Base-by-base conservation (phyloP, 2,888 invertebrate species). In the Oscheius sp. region DNA sequence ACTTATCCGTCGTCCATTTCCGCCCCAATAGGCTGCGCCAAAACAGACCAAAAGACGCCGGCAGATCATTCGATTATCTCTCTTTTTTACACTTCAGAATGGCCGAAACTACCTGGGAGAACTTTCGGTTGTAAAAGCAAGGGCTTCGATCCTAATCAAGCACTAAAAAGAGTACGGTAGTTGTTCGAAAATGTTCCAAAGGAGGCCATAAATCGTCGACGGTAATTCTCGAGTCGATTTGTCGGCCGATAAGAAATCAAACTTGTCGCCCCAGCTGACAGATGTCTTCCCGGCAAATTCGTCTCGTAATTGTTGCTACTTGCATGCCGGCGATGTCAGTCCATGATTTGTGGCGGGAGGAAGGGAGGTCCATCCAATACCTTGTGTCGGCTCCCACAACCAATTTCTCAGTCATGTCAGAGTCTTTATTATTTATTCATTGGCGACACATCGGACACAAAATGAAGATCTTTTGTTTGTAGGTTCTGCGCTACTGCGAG, bases 401-500 rank as follows among this genome's bases (percentile, higher is more conserved):
- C 61, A 61, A 61, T 61, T 61, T 45, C 61, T 61, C 45, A 61
- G 61, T 45, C 61, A 42, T 61, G 61, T 61, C 42, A 42, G n/a
- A 42, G 10, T n/a, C 42, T 27, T 25, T 12, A 27, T 61, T 17
- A 45, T 61, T 61, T 39, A 61, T 61, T 61, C 61, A 61, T 61
- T 42, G 61, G 20, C 33, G 45, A 17, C 6, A 45, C 61, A 61
- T 45, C 45, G 27, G 23, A 2, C 23, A 34, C 33, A 34, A 31
- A 55, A 34, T 34, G n/a, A 48, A 48, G 20, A 53, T 0, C 3
- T 1, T 31, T 25, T 29, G 45, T 70, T 90, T 1, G n/a, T 91
- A 95, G 95, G 93, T 95, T 65, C 89, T 98, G 82, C 94, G 94
- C 86, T 98, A 97, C 89, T 96, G 97, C 89, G 98, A 99, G 88